Evolutionary conservation across 2,888 invertebrate genomes (phyloP), one percentile per base, ranked within the genome.

Genomic region (Scaptomyza polygonia): DNA sequence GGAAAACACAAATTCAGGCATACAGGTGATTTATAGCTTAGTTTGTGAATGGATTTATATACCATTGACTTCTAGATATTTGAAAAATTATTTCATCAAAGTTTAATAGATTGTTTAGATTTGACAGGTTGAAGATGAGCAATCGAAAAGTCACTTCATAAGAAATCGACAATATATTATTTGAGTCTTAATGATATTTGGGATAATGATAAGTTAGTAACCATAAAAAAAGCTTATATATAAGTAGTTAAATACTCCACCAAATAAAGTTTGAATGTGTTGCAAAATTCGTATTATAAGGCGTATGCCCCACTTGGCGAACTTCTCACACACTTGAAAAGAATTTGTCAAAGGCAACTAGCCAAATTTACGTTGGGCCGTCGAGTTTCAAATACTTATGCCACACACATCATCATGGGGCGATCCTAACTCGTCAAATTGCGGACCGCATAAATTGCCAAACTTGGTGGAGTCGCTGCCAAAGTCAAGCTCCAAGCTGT

Each of bases 341-440:
- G 86, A 89, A 88, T 89, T 89, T 89, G 89, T 89, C 89, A 87
- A 89, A 80, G 75, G 55, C 75, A 73, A 82, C 76, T 72, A 76
- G 72, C 79, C 78, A 80, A 75, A 68, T 71, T 68, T 77, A 66
- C 57, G 71, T 61, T 61, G 67, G 65, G 67, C 67, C 65, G 72
- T 57, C 69, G 68, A 59, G 47, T 63, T 59, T 82, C 73, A 87
- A 81, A 88, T 86, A 76, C 76, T 66, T 76, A 86, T 89, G 89
- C 89, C 90, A 89, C 89, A 89, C 89, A 55, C 54, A 83, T 77
- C 76, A 57, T 66, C 59, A 25, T n/a, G n/a, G n/a, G 56, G 57
- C 79, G 67, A 66, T 55, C 53, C 70, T 66, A 77, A 78, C 58
- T 72, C 54, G 59, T 67, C 74, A 61, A 79, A 77, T 58, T 72